phyloP scores from a whole-genome alignment of 2,888 invertebrate genomes.

The Xanthia icteritia region DNA sequence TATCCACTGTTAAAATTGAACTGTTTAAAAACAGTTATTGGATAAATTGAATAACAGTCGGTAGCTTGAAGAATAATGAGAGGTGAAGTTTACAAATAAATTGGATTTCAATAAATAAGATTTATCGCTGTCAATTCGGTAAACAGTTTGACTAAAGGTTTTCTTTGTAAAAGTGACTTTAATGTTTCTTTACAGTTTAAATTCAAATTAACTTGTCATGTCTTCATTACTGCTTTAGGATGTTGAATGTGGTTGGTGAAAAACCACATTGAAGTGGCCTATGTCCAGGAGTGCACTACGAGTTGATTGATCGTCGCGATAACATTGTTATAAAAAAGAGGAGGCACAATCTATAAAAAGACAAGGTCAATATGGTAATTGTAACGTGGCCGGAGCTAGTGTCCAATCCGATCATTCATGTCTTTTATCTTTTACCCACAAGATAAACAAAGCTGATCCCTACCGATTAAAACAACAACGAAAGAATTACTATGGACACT shows the following conservation, averaged over 20 bases:
- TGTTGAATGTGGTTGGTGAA: neutral
- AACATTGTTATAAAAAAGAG: conserved; percentile 8
- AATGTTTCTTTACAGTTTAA: neutral
- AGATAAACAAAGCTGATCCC: conserved; percentile 37
- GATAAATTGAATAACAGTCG: conserved; percentile 19
- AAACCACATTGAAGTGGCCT: neutral
- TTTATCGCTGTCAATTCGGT: conserved; percentile 13
- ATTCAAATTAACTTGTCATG: neutral
- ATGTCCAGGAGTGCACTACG: neutral
- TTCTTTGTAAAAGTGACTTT: neutral
- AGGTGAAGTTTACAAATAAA: conserved; percentile 15
- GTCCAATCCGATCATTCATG: conserved; percentile 46
- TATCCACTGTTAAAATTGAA: neutral
- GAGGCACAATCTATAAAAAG: conserved; percentile 28
- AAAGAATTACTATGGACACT: neutral
- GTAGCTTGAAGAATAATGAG: conserved; percentile 13
- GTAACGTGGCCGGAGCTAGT: neutral
- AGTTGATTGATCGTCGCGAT: conserved; percentile 24
- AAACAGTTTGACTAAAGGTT: neutral
- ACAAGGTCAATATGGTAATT: conserved; percentile 36
- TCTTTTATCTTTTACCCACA: conserved; percentile 32
- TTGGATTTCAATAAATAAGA: conserved; percentile 9
- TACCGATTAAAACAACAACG: neutral
- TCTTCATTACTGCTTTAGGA: neutral
- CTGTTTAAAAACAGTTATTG: conserved; percentile 17